phyloP scores from a whole-genome alignment of 2,113 vertebrate genomes.

The Hydrolagus affinis region DNA sequence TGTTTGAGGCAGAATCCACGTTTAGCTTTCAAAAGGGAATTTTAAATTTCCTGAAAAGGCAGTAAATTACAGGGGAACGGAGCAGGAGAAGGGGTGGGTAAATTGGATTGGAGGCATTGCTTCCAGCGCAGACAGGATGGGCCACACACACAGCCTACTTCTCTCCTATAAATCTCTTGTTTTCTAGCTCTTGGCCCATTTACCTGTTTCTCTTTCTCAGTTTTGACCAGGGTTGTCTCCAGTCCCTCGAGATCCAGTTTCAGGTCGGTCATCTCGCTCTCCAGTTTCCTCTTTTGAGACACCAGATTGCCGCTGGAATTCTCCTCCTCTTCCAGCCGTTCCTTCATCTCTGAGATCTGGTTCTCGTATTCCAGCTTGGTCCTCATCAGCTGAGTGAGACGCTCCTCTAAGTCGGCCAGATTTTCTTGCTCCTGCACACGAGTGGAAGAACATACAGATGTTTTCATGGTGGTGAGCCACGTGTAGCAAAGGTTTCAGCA shows the following conservation, averaged over 20 bases:
- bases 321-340: slow-evolving; percentile 47
- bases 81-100: too few relatives aligned
- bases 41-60: too few relatives aligned
- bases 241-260: slow-evolving; percentile 45
- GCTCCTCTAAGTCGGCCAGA: slow-evolving; percentile 40
- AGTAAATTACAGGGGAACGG: too few relatives aligned
- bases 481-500: background rate
- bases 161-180: too few relatives aligned
- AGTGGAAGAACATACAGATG: background rate
- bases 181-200: background rate
- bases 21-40: too few relatives aligned
- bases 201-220: slow-evolving; percentile 45
- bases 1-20: too few relatives aligned
- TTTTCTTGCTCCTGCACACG: slow-evolving; percentile 41
- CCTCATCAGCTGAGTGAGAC: slow-evolving; percentile 41
- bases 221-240: slow-evolving; percentile 44
- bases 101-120: too few relatives aligned
- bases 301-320: slow-evolving; percentile 17
- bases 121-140: too few relatives aligned
- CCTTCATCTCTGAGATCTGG: slow-evolving; percentile 38
- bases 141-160: too few relatives aligned
- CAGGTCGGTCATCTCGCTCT: slow-evolving; percentile 41
- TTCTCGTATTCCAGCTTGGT: slow-evolving; percentile 41
- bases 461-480: background rate
- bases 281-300: slow-evolving; percentile 34